Evolutionary conservation across 2,888 invertebrate genomes (phyloP).

Genomic region (Aradus depressus): DNA sequence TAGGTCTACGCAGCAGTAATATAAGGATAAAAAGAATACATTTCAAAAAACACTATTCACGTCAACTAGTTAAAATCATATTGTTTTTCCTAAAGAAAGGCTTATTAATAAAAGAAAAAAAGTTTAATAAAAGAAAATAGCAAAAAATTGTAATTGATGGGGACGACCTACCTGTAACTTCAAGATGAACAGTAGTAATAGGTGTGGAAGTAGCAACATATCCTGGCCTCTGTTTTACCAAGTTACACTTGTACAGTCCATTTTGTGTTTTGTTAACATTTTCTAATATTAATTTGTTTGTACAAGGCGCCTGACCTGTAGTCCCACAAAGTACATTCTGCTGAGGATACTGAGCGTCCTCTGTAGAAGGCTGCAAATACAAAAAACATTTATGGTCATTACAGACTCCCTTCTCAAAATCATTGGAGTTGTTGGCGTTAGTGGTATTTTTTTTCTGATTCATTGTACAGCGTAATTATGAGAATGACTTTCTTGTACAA

Average conservation of each 20-base stretch:
- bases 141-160: no score
- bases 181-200: constrained; percentile 6
- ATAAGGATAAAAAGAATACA: not conserved
- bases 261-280: constrained; percentile 7
- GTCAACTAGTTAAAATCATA: not conserved
- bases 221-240: not conserved
- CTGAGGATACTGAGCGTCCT: not conserved
- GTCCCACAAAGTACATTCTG: constrained; percentile 2
- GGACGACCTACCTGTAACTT: constrained; percentile 11
- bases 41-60: not conserved
- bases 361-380: not conserved
- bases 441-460: no score
- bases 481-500: not conserved
- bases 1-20: not conserved
- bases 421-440: not conserved
- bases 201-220: constrained; percentile 3
- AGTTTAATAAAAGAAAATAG: no score
- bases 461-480: no score
- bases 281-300: constrained; percentile 2
- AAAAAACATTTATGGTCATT: constrained; percentile 1
- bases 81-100: no score
- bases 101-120: no score
- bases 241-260: constrained; percentile 10
- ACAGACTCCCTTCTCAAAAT: not conserved
- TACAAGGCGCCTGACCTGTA: constrained; percentile 2